Evolutionary conservation across 2,113 vertebrate genomes (phyloP).

Genomic region (Hepsetus odoe): DNA sequence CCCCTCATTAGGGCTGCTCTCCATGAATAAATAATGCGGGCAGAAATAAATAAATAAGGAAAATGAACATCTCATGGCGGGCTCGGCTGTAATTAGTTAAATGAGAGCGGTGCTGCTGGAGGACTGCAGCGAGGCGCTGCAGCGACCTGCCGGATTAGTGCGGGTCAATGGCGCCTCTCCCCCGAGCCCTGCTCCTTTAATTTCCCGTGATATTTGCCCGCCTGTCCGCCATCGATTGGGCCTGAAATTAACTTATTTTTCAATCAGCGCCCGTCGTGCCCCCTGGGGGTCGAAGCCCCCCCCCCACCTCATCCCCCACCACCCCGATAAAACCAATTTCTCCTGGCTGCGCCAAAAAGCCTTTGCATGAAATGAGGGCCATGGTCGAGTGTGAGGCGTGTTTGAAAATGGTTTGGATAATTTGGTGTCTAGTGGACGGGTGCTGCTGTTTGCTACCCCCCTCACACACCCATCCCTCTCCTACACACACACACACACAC

Average conservation of each 20-base stretch:
- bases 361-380: constrained; percentile 74
- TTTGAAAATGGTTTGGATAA: constrained; percentile 69
- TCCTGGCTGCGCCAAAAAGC: constrained; percentile 72
- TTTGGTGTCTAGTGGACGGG: constrained; percentile 69
- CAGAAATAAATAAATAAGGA: constrained; percentile 78
- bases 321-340: constrained; percentile 86
- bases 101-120: constrained; percentile 84
- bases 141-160: constrained; percentile 98
- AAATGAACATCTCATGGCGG: constrained; percentile 98
- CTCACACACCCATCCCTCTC: not conserved
- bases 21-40: constrained; percentile 73
- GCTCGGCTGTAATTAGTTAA: constrained; percentile 98
- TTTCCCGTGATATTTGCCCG: constrained; percentile 99
- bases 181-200: constrained; percentile 95
- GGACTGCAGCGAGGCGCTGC: constrained; percentile 76
- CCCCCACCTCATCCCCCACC: constrained; percentile 75
- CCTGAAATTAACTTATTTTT: constrained; percentile 99
- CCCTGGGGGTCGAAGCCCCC: constrained; percentile 91
- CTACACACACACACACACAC: not conserved
- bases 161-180: constrained; percentile 94
- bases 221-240: constrained; percentile 99
- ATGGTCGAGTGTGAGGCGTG: constrained; percentile 68
- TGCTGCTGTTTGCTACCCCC: not conserved
- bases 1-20: constrained; percentile 81
- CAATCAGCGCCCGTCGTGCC: constrained; percentile 96